Conservation (phyloP, 2,113 vertebrate genomes). For the Paracanthobrama guichenoti region DNA sequence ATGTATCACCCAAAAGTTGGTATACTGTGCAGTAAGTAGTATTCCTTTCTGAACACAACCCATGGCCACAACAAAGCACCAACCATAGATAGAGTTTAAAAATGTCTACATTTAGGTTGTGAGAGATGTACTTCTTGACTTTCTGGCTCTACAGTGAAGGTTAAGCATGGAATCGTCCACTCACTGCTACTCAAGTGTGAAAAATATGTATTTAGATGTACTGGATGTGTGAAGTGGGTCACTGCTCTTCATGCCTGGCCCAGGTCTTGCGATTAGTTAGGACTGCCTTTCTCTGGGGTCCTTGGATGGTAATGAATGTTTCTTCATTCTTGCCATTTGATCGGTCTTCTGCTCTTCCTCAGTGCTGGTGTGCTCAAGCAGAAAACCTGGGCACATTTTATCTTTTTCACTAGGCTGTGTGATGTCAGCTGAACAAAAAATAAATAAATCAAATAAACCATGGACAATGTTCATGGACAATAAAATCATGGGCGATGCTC, state of each 20-base stretch:
- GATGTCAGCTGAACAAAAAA: background rate
- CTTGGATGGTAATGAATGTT: constrained; percentile 37
- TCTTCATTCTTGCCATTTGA: constrained; percentile 35
- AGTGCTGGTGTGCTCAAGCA: background rate
- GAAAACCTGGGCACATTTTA: background rate
- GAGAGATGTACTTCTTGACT: background rate
- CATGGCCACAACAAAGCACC: background rate
- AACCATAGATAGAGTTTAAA: background rate
- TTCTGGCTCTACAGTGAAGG: background rate
- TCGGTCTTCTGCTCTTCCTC: background rate
- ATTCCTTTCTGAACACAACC: background rate
- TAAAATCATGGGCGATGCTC: too few relatives aligned
- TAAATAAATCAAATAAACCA: too few relatives aligned
- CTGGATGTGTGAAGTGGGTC: constrained; percentile 54
- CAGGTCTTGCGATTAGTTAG: constrained; percentile 34
- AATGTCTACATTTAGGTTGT: background rate
- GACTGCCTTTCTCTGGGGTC: constrained; percentile 35
- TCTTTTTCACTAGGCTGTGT: background rate
- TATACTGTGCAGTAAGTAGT: background rate
- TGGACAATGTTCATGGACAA: too few relatives aligned
- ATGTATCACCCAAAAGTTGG: background rate
- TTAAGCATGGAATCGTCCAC: constrained; percentile 21
- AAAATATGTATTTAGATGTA: constrained; percentile 57
- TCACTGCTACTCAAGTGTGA: constrained; percentile 43
- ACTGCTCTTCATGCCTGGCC: constrained; percentile 38